phyloP scores from a whole-genome alignment of 2,888 invertebrate species.

The Vesta saturnalis region DNA sequence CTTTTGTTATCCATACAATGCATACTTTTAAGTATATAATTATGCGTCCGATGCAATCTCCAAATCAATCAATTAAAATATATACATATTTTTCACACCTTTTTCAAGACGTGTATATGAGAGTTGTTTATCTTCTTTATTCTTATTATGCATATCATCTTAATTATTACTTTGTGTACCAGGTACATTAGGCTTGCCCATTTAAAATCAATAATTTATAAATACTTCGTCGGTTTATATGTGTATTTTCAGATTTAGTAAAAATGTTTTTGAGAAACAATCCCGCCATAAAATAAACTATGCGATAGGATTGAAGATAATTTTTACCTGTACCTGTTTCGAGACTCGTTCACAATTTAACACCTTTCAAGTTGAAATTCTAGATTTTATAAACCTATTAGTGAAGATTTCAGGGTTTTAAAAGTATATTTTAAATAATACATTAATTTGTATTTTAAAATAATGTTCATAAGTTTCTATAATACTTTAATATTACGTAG shows the following conservation, averaged over 20 bases:
- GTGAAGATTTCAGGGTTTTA: conserved; percentile 6
- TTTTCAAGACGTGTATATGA: too few relatives aligned
- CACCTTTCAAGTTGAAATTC: conserved; percentile 31
- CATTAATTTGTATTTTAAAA: too few relatives aligned
- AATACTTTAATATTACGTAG: background rate
- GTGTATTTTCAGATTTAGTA: conserved; percentile 30
- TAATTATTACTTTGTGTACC: background rate
- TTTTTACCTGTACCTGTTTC: conserved; percentile 34
- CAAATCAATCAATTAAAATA: background rate
- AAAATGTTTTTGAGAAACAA: conserved; percentile 31
- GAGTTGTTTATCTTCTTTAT: too few relatives aligned
- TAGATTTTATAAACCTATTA: conserved; percentile 23
- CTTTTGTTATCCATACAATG: background rate
- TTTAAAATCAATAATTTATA: background rate
- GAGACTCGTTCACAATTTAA: conserved; percentile 25
- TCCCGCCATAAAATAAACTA: conserved; percentile 42
- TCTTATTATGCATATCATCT: too few relatives aligned
- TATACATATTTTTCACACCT: too few relatives aligned
- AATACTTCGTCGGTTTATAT: conserved; percentile 20
- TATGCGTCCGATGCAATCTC: background rate
- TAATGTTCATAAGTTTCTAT: background rate
- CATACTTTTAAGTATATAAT: background rate
- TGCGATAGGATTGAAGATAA: conserved; percentile 44
- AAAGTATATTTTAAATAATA: background rate
- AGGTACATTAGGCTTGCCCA: background rate